A percentile compares a stretch with the other conserved stretches of the same genome.
Conservation (phyloP, 1,140 invertebrate genomes). For the Drosophila ficusphila region DNA sequence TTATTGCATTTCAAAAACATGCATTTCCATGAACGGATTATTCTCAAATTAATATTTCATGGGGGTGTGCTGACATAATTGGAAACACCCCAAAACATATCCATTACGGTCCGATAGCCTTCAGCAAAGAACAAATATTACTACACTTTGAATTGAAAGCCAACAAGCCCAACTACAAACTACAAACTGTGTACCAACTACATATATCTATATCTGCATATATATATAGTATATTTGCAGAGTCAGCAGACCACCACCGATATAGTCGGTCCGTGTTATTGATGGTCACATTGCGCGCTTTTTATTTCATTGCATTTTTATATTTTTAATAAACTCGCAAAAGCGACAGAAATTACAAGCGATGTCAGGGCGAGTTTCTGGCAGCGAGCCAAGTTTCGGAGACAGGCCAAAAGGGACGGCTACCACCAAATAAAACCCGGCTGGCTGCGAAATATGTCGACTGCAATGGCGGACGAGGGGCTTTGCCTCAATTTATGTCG, state of each 20-base stretch:
- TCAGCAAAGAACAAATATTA: constrained; percentile 37
- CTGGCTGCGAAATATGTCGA: constrained; percentile 52
- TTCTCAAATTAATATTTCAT: constrained; percentile 24
- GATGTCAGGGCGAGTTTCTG: constrained; percentile 28
- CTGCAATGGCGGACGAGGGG: constrained; percentile 38
- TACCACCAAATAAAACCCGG: constrained; percentile 35
- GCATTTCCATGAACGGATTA: constrained; percentile 18
- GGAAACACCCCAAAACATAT: constrained; percentile 24
- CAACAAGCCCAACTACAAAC: constrained; percentile 13
- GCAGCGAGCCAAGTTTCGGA: constrained; percentile 42
- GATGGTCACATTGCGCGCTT: constrained; percentile 36
- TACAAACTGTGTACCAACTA: constrained; percentile 18
- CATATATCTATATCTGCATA: too few relatives aligned
- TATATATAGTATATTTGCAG: constrained; percentile 5
- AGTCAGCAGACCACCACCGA: constrained; percentile 12
- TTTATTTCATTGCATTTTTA: constrained; percentile 61
- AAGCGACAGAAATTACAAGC: constrained; percentile 57
- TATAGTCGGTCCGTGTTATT: constrained; percentile 40
- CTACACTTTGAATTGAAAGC: constrained; percentile 3
- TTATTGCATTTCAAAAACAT: constrained; percentile 42
- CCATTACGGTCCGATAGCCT: constrained; percentile 29
- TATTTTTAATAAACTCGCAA: constrained; percentile 63
- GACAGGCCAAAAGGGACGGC: background rate
- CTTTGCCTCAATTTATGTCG: constrained; percentile 60
- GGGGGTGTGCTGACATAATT: constrained; percentile 29